phyloP scores from a whole-genome alignment of 1,140 invertebrate species.

The Drosophila hydei region DNA sequence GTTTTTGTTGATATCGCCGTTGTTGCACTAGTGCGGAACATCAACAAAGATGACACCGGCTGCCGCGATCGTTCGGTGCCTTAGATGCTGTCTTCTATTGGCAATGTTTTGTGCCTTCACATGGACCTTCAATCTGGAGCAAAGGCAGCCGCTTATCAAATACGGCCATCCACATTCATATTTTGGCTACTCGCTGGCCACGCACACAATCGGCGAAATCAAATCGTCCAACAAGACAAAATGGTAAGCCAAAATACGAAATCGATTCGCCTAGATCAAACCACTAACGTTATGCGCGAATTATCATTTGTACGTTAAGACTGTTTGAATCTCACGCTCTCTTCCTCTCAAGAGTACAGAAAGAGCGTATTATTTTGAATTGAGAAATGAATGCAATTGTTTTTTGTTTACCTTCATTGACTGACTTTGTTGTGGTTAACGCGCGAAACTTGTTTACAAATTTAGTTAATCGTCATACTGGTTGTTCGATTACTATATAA shows the following conservation, averaged over 20 bases:
- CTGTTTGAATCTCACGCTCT: too few relatives aligned
- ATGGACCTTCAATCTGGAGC: conserved; percentile 72
- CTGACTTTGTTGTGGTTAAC: conserved; percentile 62
- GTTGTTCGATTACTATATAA: conserved; percentile 48
- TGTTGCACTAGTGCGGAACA: too few relatives aligned
- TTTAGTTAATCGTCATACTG: conserved; percentile 37
- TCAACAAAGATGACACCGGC: neutral
- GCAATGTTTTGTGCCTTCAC: neutral
- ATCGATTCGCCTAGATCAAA: too few relatives aligned
- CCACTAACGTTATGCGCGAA: too few relatives aligned
- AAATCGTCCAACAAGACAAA: conserved; percentile 75
- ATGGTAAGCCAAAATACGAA: conserved; percentile 61
- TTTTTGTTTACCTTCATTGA: conserved; percentile 56
- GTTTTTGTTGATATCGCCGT: too few relatives aligned
- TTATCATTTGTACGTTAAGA: too few relatives aligned
- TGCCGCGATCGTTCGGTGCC: too few relatives aligned
- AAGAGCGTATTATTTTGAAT: too few relatives aligned
- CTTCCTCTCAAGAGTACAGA: too few relatives aligned
- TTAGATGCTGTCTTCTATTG: too few relatives aligned
- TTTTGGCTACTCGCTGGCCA: conserved; percentile 81
- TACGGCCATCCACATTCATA: conserved; percentile 71
- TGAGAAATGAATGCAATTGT: too few relatives aligned
- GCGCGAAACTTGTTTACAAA: conserved; percentile 63
- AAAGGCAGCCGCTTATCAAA: conserved; percentile 75
- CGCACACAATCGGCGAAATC: conserved; percentile 74